A percentile compares a stretch with the other conserved stretches of the same genome.
Conservation (phyloP, 2,888 invertebrate genomes). For the Cynaeus angustus region DNA sequence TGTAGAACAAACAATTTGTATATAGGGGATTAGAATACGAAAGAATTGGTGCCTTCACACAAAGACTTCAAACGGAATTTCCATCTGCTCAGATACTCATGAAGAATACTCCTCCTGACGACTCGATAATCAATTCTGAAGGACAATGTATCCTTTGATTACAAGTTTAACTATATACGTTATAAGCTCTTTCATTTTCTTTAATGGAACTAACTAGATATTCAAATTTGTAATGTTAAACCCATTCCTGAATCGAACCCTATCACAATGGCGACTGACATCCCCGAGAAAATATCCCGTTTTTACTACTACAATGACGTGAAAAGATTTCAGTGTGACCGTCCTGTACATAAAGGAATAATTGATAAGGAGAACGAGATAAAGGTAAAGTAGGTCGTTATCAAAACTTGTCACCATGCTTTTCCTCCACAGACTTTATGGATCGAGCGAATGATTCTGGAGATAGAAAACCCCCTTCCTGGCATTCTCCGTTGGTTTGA, state of each 20-base stretch:
- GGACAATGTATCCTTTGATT: slow-evolving; percentile 87
- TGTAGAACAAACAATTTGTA: slow-evolving; percentile 93
- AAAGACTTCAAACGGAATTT: slow-evolving; percentile 94
- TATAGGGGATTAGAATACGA: slow-evolving; percentile 97
- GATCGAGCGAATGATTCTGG: slow-evolving; percentile 93
- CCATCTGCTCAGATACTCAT: slow-evolving; percentile 94
- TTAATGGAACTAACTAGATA: slow-evolving; percentile 75
- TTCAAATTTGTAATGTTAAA: slow-evolving; percentile 95
- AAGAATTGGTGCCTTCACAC: slow-evolving; percentile 94
- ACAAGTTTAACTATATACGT: too few relatives aligned
- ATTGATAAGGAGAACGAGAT: slow-evolving; percentile 97
- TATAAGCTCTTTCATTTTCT: not conserved
- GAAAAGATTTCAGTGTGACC: slow-evolving; percentile 90
- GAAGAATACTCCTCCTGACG: slow-evolving; percentile 93
- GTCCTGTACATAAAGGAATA: slow-evolving; percentile 91
- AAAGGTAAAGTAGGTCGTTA: slow-evolving; percentile 75
- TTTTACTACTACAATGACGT: slow-evolving; percentile 96
- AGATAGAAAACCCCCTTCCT: slow-evolving; percentile 88
- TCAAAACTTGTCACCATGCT: slow-evolving; percentile 5
- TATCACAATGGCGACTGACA: slow-evolving; percentile 74
- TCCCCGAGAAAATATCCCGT: slow-evolving; percentile 89
- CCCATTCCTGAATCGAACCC: slow-evolving; percentile 84
- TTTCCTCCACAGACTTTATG: slow-evolving; percentile 82
- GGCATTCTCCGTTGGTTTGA: slow-evolving; percentile 97
- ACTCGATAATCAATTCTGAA: slow-evolving; percentile 87